phyloP scores from a whole-genome alignment of 2,888 invertebrate species.

The Scaptomyza polygonia region DNA sequence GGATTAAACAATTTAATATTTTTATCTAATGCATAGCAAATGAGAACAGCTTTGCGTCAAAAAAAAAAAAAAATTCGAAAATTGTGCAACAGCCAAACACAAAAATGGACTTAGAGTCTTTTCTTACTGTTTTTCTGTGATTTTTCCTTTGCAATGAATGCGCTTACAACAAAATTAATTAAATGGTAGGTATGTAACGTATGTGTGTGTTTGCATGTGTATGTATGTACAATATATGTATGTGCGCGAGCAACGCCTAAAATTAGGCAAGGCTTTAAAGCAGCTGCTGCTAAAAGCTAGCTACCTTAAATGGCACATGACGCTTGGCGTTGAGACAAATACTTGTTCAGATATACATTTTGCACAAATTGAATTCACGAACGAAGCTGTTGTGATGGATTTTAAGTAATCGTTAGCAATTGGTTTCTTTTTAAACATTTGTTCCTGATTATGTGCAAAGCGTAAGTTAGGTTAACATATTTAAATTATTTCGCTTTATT shows the following conservation, averaged over 20 bases:
- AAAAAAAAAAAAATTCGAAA: conserved; percentile 28
- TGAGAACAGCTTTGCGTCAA: conserved; percentile 29
- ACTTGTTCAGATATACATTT: conserved; percentile 2
- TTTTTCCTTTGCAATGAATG: conserved; percentile 11
- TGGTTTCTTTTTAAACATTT: neutral
- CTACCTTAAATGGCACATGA: conserved; percentile 39
- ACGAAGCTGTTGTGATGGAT: conserved; percentile 5
- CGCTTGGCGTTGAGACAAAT: conserved; percentile 43
- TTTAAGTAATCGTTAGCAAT: neutral
- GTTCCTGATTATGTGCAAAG: conserved; percentile 11
- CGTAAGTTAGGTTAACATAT: conserved; percentile 25
- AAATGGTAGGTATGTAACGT: conserved; percentile 32
- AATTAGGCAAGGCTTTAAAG: conserved; percentile 34
- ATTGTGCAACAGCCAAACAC: conserved; percentile 53
- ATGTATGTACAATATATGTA: conserved; percentile 34
- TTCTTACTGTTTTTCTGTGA: conserved; percentile 10
- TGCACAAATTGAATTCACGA: neutral
- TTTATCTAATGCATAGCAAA: conserved; percentile 23
- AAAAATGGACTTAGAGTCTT: conserved; percentile 51
- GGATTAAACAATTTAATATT: conserved; percentile 12
- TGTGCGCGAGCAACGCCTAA: conserved; percentile 21
- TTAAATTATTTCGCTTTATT: conserved; percentile 58
- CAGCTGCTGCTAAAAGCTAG: conserved; percentile 27
- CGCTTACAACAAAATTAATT: conserved; percentile 24
- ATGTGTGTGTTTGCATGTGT: conserved; percentile 14